These are phyloP conservation scores for Apamea anceps DNA, from an alignment of 2,888 invertebrate genomes.

Conservation along the genomic window DNA sequence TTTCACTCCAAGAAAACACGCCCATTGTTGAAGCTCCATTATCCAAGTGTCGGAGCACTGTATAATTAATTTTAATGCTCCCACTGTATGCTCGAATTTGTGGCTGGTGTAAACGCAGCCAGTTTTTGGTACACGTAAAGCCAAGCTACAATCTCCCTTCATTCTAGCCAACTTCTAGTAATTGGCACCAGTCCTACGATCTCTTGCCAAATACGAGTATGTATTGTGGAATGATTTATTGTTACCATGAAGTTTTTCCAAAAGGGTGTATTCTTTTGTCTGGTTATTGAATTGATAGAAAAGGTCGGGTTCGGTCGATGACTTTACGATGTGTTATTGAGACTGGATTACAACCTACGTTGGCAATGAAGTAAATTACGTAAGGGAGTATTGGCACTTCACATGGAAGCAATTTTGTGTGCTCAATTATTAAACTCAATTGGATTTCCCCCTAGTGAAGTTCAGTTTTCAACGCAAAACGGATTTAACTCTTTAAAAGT, in stretches of 20 bases:
- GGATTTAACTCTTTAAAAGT: neutral
- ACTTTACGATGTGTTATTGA: conserved; percentile 26
- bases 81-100: conserved; percentile 47
- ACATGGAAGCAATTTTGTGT: conserved; percentile 27
- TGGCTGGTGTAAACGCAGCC: conserved; percentile 16
- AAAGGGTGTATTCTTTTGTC: conserved; percentile 34
- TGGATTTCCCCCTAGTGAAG: conserved; percentile 10
- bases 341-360: conserved; percentile 2
- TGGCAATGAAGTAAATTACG: conserved; percentile 25
- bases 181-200: conserved; percentile 54
- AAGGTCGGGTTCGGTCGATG: conserved; percentile 25
- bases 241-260: conserved; percentile 24
- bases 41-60: conserved; percentile 39
- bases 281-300: conserved; percentile 28
- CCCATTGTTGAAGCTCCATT: conserved; percentile 34
- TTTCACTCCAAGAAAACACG: conserved; percentile 44
- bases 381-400: conserved; percentile 32
- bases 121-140: conserved; percentile 28
- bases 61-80: conserved; percentile 55
- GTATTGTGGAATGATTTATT: conserved; percentile 50
- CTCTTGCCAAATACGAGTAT: conserved; percentile 53
- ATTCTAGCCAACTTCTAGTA: conserved; percentile 45
- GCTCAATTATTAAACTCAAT: conserved; percentile 49
- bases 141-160: conserved; percentile 15
- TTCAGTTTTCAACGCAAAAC: conserved; percentile 4